Conservation (phyloP, 2,888 invertebrate species). For the Adineta ricciae region DNA sequence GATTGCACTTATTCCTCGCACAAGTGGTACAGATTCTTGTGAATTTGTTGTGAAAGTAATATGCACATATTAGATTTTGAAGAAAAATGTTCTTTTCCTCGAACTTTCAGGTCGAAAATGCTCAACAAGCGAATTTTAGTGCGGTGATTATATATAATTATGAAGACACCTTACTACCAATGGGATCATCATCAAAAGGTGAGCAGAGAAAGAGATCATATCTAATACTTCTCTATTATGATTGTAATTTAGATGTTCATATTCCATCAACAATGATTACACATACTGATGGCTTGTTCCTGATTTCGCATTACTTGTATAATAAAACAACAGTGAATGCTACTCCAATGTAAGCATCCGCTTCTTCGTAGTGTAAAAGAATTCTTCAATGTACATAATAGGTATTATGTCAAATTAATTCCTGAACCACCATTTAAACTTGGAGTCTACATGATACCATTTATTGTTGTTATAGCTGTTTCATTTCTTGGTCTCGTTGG, state of each 20-base stretch:
- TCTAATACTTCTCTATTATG: neutral
- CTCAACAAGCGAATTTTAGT: constrained; percentile 67
- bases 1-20: constrained; percentile 33
- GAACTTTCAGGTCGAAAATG: constrained; percentile 55
- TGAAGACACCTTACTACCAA: constrained; percentile 54
- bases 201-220: neutral
- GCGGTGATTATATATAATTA: constrained; percentile 79
- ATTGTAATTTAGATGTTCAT: neutral
- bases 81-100: neutral
- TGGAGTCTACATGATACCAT: neutral
- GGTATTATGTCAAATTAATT: neutral
- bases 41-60: neutral
- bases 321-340: neutral
- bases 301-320: neutral
- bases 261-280: neutral
- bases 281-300: neutral
- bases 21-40: neutral
- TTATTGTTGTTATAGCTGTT: neutral
- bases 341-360: neutral
- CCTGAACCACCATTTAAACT: neutral
- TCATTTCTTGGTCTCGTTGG: neutral
- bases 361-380: neutral
- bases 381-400: neutral
- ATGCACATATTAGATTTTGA: no score
- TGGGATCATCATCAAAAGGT: constrained; percentile 21